These are phyloP conservation scores for Xylocopa sonorina DNA, from an alignment of 1,140 invertebrate genomes.

Conservation along the genomic window DNA sequence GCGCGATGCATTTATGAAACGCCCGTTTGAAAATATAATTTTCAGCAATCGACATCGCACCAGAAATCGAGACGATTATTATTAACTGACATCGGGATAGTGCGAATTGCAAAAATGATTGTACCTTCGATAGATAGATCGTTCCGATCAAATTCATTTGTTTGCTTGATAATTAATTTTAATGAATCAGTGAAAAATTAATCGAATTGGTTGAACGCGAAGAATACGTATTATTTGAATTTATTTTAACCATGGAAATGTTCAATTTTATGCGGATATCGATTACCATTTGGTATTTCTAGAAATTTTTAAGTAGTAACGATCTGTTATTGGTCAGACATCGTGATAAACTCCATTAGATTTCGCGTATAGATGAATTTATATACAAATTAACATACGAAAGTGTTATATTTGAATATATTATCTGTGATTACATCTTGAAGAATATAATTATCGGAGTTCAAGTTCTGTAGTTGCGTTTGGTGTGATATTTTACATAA, in stretches of 20 bases:
- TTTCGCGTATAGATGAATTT: no score
- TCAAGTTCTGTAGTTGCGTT: no score
- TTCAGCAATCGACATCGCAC: not conserved
- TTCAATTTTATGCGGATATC: not conserved
- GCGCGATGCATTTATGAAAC: conserved; percentile 36
- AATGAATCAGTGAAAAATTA: not conserved
- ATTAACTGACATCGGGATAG: not conserved
- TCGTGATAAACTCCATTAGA: not conserved
- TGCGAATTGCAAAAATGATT: not conserved
- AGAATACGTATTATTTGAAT: not conserved
- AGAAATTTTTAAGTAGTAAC: not conserved
- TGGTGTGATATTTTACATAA: no score
- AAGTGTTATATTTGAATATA: no score
- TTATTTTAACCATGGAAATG: not conserved
- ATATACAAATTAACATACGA: no score
- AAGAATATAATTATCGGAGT: no score
- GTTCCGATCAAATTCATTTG: not conserved
- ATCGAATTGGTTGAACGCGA: no score
- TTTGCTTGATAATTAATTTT: not conserved
- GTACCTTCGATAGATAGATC: not conserved
- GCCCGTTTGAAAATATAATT: conserved; percentile 10
- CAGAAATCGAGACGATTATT: not conserved
- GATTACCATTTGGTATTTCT: not conserved
- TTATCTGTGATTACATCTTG: no score
- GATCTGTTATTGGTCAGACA: not conserved